Conservation (phyloP, 2,797 vertebrate genomes). For the Enteromius trimaculatus region DNA sequence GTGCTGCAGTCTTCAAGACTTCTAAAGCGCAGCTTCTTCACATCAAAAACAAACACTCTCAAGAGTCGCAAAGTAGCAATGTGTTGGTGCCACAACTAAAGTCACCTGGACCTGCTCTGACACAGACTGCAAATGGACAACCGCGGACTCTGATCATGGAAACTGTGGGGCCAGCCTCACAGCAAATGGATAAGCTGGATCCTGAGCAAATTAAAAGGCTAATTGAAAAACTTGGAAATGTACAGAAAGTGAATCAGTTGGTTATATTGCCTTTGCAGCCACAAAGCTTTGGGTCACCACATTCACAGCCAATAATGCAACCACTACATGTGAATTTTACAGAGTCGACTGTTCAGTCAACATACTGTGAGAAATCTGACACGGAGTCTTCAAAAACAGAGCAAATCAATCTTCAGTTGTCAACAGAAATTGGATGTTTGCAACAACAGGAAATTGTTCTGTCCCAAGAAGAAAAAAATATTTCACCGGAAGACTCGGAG, state of each 20-base stretch:
- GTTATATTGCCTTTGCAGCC: constrained; percentile 75
- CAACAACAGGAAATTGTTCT: constrained; percentile 41
- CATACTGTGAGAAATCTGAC: constrained; percentile 33
- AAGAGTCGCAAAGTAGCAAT: neutral
- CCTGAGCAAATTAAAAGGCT: constrained; percentile 79
- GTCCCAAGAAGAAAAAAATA: constrained; percentile 10
- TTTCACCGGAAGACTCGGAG: constrained; percentile 37
- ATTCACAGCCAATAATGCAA: constrained; percentile 62
- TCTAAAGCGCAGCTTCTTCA: constrained; percentile 71
- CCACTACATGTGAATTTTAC: constrained; percentile 57
- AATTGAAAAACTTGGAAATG: constrained; percentile 81
- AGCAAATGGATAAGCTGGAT: constrained; percentile 79
- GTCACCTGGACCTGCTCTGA: constrained; percentile 65
- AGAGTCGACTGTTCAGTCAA: constrained; percentile 34
- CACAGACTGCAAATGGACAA: constrained; percentile 71
- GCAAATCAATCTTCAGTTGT: neutral
- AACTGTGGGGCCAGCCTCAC: constrained; percentile 70
- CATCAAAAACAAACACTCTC: constrained; percentile 75
- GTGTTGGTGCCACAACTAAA: constrained; percentile 57
- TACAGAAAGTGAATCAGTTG: constrained; percentile 80
- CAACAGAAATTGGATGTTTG: constrained; percentile 40
- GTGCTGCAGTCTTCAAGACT: constrained; percentile 76
- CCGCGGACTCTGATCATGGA: constrained; percentile 70
- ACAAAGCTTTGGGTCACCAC: constrained; percentile 67
- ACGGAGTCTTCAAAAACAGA: constrained; percentile 23